A percentile compares a stretch with the other conserved stretches of the same genome.
These are phyloP conservation scores for Tuberolachnus salignus DNA, from an alignment of 2,888 invertebrate species.

Conservation along the genomic window DNA sequence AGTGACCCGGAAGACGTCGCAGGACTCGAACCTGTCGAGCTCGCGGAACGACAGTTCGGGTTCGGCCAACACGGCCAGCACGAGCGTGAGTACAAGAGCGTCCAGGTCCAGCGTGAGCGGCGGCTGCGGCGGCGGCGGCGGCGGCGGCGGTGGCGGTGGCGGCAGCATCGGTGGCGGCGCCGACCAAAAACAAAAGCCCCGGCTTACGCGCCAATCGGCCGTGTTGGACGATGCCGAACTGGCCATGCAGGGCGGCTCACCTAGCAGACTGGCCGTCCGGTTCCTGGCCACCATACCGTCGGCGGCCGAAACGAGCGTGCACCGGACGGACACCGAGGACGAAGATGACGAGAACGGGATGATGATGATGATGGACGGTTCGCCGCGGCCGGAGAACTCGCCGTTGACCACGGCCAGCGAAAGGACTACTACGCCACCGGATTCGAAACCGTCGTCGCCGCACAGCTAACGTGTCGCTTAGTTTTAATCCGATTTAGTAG, in stretches of 20 bases:
- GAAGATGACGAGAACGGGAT: not conserved
- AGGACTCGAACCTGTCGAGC: slow-evolving; percentile 88
- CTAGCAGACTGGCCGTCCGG: slow-evolving; percentile 66
- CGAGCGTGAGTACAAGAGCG: slow-evolving; percentile 84
- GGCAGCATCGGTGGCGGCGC: slow-evolving; percentile 64
- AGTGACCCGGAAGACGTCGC: slow-evolving; percentile 88
- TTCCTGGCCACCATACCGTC: slow-evolving; percentile 77
- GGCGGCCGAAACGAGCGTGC: slow-evolving; percentile 75
- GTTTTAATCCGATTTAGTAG: not conserved
- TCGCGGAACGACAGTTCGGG: slow-evolving; percentile 91
- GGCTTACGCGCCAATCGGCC: slow-evolving; percentile 80
- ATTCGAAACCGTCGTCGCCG: slow-evolving; percentile 37
- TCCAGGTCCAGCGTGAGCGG: slow-evolving; percentile 79
- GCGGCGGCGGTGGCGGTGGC: slow-evolving; percentile 65
- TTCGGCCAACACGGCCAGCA: slow-evolving; percentile 85
- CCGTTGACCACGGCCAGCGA: slow-evolving; percentile 22
- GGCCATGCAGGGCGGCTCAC: slow-evolving; percentile 67
- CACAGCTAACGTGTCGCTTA: not conserved
- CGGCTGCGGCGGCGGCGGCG: slow-evolving; percentile 76
- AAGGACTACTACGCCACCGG: slow-evolving; percentile 31
- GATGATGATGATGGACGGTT: not conserved
- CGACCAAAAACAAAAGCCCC: slow-evolving; percentile 67
- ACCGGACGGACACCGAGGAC: slow-evolving; percentile 65
- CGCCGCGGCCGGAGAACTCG: slow-evolving; percentile 7
- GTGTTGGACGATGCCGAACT: slow-evolving; percentile 76